phyloP scores from a whole-genome alignment of 1,140 invertebrate genomes.

The Aleiodes sp. region DNA sequence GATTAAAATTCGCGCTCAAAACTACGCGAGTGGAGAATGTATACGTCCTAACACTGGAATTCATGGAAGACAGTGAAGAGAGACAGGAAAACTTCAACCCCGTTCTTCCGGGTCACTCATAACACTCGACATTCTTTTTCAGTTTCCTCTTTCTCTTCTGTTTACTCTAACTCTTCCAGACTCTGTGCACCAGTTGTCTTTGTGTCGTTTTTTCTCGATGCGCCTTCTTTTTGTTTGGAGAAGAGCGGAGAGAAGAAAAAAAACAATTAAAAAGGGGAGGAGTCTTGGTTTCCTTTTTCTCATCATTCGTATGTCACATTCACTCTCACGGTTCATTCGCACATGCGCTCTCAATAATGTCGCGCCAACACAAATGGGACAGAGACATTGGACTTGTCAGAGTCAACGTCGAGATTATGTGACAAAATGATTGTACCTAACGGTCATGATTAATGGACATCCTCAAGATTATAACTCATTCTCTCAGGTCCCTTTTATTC shows the following conservation, averaged over 20 bases:
- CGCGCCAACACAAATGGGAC: slow-evolving; percentile 33
- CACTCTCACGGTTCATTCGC: slow-evolving; percentile 24
- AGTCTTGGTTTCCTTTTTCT: background rate
- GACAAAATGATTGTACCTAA: slow-evolving; percentile 42
- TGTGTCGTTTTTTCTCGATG: background rate
- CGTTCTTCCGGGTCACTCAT: slow-evolving; percentile 18
- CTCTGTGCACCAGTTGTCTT: background rate
- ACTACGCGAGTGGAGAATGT: slow-evolving; percentile 17
- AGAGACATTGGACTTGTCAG: slow-evolving; percentile 20
- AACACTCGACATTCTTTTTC: background rate
- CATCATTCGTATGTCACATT: background rate
- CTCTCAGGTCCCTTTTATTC: too few species aligned
- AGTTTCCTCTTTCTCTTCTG: background rate
- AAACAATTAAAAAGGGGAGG: slow-evolving; percentile 11
- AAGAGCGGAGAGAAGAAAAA: background rate
- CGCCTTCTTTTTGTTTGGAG: background rate
- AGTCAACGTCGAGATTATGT: slow-evolving; percentile 36
- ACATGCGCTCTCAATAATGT: background rate
- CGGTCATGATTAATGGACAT: slow-evolving; percentile 52
- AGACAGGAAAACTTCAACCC: slow-evolving; percentile 5
- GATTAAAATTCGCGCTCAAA: slow-evolving; percentile 56
- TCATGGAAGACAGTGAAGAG: slow-evolving; percentile 23
- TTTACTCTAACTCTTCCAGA: slow-evolving; percentile 3
- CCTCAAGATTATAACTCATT: slow-evolving; percentile 34
- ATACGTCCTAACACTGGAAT: slow-evolving; percentile 20